A percentile compares a stretch with the other conserved stretches of the same genome.
Evolutionary conservation across 1,140 invertebrate species (phyloP).

Genomic region (Polypedilum vanderplanki): DNA sequence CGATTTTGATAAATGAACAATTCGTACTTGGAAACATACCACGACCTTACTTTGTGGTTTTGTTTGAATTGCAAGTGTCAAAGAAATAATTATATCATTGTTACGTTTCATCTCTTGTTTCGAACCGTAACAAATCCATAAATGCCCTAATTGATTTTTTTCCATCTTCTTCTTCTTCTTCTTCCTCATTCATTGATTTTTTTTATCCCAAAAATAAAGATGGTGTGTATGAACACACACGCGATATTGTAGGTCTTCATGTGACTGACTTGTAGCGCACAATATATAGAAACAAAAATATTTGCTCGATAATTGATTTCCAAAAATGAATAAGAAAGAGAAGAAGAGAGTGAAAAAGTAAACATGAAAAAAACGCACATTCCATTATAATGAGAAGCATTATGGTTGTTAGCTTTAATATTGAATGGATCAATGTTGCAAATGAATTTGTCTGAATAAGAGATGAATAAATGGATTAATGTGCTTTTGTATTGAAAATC

Average conservation of each 20-base stretch:
- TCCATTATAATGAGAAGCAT: not conserved
- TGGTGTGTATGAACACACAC: too few species aligned
- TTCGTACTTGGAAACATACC: not conserved
- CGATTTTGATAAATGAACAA: constrained; percentile 25
- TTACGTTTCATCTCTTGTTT: not conserved
- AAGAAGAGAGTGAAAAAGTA: too few species aligned
- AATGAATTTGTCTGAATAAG: too few species aligned
- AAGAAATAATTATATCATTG: not conserved
- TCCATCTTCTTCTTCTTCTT: not conserved
- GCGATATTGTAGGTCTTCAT: too few species aligned
- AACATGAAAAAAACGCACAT: not conserved
- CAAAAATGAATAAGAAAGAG: not conserved
- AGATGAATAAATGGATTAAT: too few species aligned
- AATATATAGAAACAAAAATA: not conserved
- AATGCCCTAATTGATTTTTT: constrained; percentile 26
- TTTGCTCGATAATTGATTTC: constrained; percentile 14
- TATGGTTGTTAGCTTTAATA: not conserved
- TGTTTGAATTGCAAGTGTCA: constrained; percentile 17
- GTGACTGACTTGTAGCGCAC: not conserved
- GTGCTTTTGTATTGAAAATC: too few species aligned
- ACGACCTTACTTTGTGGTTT: not conserved
- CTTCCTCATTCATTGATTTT: not conserved
- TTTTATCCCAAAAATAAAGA: too few species aligned
- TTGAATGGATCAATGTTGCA: not conserved
- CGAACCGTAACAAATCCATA: not conserved